phyloP scores from a whole-genome alignment of 2,113 vertebrate species.

The Arizona elegans region DNA sequence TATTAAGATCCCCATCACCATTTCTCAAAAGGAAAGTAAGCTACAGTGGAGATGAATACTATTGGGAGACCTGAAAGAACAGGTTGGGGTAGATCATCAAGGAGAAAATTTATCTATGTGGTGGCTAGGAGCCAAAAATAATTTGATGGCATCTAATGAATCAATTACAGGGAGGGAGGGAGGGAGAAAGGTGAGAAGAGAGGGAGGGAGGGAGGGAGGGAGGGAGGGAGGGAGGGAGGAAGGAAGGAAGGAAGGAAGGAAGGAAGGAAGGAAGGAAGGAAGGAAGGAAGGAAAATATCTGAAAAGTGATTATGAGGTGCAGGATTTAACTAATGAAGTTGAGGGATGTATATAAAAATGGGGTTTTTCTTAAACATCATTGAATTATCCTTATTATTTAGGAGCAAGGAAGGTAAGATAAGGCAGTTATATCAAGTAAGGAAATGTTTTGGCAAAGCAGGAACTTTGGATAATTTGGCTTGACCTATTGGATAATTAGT shows the following conservation, averaged over 20 bases:
- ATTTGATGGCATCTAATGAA: not conserved
- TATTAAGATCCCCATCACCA: not conserved
- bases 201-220: too few relatives aligned
- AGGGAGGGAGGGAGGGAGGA: not conserved
- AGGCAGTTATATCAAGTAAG: not conserved
- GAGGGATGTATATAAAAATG: not conserved
- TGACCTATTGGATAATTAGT: not conserved
- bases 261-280: not conserved
- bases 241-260: not conserved
- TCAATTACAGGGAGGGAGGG: not conserved
- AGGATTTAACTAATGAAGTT: not conserved
- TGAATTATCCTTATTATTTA: not conserved
- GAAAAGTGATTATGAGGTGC: not conserved
- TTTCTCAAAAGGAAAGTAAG: not conserved
- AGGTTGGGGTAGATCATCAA: not conserved
- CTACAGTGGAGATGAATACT: not conserved
- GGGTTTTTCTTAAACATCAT: not conserved
- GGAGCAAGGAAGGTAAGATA: not conserved
- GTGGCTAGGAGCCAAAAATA: not conserved
- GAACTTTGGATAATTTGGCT: not conserved
- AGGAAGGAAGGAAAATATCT: not conserved
- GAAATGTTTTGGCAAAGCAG: not conserved
- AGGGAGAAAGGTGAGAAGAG: not conserved
- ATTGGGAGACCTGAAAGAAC: not conserved
- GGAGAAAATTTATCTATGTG: not conserved